A percentile compares a stretch with the other conserved stretches of the same genome.
phyloP scores from a whole-genome alignment of 2,888 invertebrate species.

The Tineola bisselliella region DNA sequence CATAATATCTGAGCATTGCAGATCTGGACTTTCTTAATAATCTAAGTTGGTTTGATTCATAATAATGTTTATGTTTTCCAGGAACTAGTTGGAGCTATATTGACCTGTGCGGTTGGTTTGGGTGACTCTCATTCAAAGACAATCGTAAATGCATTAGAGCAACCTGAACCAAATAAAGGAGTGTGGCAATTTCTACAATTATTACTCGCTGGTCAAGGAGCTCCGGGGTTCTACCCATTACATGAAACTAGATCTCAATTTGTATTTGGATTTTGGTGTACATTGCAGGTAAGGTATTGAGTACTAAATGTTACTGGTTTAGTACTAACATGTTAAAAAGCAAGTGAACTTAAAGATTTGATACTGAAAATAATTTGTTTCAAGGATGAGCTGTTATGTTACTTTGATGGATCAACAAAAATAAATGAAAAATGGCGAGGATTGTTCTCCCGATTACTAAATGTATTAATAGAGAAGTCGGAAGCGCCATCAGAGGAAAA shows the following conservation, averaged over 20 bases:
- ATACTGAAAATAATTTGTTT: slow-evolving; percentile 13
- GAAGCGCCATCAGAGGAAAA: slow-evolving; percentile 74
- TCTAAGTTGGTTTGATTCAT: too few species aligned
- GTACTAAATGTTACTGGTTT: too few species aligned
- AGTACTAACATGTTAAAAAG: too few species aligned
- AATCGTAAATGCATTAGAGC: slow-evolving; percentile 40
- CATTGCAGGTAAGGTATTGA: slow-evolving; percentile 74
- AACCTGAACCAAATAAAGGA: slow-evolving; percentile 19
- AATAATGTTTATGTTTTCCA: slow-evolving; percentile 31
- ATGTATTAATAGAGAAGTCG: slow-evolving; percentile 81
- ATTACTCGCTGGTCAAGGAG: slow-evolving; percentile 81
- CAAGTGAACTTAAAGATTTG: slow-evolving; percentile 16
- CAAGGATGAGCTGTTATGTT: slow-evolving; percentile 72
- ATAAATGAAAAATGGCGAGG: slow-evolving; percentile 72
- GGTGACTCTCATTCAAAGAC: slow-evolving; percentile 75
- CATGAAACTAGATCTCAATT: slow-evolving; percentile 89
- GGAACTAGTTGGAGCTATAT: slow-evolving; percentile 76
- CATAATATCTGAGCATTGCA: too few species aligned
- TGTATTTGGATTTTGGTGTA: slow-evolving; percentile 92
- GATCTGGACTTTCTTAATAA: too few species aligned
- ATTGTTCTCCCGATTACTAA: slow-evolving; percentile 80
- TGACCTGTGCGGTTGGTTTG: slow-evolving; percentile 74
- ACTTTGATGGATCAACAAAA: slow-evolving; percentile 35
- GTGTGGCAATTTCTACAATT: slow-evolving; percentile 72
- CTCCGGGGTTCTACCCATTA: slow-evolving; percentile 83